Base-by-base conservation (phyloP, 2,888 invertebrate species). In the Andrena camellia region DNA sequence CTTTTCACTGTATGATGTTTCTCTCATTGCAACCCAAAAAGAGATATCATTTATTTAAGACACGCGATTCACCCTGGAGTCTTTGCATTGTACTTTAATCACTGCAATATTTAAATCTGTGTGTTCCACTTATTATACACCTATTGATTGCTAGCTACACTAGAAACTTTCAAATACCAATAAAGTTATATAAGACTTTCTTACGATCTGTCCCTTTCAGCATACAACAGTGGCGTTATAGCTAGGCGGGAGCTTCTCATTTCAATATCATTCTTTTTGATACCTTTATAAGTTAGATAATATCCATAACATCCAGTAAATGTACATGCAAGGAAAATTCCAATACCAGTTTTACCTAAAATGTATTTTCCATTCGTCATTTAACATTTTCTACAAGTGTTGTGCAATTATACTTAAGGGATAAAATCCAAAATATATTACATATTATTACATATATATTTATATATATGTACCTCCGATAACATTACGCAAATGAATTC, bases 141-240 rank as follows among this genome's bases (percentile, higher is more conserved):
- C 29, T 54, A 29, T 10, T 6, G 8, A 62, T 42, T 17, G 17
- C 42, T 31, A 42, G 20, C 26, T 20, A 2, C 0, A 31, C 0
- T 13, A n/a, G 3, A 10, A 42, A 0, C 13, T 13, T 62, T 17
- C 13, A 8, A 6, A 31, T 0, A 20, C 10, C 10, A 2, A 13
- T 17, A 8, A 68, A 57, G n/a, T 57, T 62, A 71, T 20, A 31
- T 17, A 26, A 60, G 6, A 23, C 2, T 54, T 23, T 50, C 94
- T 92, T 96, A 98, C 95, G 96, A 96, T 90, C 99, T 95, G 93
- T 99, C 98, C 81, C 97, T 95, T 93, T 99, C 99, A 0, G 99
- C 99, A 48, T 96, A 85, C 78, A 99, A 91, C 92, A 98, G 93
- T 0, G 98, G 98, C 69, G 95, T 95, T 26, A 98, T 94, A 0